phyloP scores from a whole-genome alignment of 2,888 invertebrate species.

The Sarcophaga caerulescens region DNA sequence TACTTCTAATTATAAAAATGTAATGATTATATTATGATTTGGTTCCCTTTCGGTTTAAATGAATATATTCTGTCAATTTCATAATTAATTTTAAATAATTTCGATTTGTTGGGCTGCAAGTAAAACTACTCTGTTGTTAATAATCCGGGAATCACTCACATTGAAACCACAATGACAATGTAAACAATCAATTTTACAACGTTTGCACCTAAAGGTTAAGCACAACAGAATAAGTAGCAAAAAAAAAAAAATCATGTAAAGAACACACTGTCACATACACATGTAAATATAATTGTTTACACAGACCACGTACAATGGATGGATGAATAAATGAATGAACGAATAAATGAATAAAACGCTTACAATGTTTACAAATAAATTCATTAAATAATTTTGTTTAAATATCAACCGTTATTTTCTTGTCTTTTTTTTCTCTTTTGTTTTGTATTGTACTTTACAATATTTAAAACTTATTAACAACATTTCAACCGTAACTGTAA shows the following conservation, averaged over 20 bases:
- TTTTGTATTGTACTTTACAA: neutral
- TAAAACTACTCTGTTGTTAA: no score
- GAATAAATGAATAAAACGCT: neutral
- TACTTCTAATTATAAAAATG: no score
- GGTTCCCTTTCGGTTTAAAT: no score
- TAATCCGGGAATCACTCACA: slow-evolving; percentile 13
- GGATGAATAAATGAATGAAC: neutral
- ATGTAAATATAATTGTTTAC: slow-evolving; percentile 37
- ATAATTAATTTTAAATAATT: no score
- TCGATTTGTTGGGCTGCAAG: no score
- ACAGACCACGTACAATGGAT: slow-evolving; percentile 24
- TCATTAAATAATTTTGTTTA: slow-evolving; percentile 53
- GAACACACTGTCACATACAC: neutral
- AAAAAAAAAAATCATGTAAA: neutral
- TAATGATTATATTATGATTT: no score
- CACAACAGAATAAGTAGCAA: neutral
- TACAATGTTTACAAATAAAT: slow-evolving; percentile 51
- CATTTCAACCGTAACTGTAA: neutral
- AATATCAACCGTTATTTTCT: neutral
- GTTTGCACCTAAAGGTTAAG: neutral
- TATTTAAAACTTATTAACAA: slow-evolving; percentile 5
- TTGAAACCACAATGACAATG: slow-evolving; percentile 50
- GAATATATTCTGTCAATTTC: no score
- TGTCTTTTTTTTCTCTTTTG: no score
- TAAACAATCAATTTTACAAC: slow-evolving; percentile 40